Conservation (phyloP, 1,140 invertebrate genomes). For the Brachionus plicatilis region DNA sequence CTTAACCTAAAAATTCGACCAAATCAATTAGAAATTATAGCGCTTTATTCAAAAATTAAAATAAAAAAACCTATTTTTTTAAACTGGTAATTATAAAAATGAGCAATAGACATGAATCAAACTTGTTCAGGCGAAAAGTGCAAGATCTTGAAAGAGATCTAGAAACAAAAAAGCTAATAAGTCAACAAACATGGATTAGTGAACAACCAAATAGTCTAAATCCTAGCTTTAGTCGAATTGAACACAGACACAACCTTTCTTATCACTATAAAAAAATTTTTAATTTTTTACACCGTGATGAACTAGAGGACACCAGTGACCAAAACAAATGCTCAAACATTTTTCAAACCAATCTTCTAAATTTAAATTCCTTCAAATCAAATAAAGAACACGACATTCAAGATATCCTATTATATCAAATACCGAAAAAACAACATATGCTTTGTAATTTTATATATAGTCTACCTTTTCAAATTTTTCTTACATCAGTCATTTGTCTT, state of each 20-base stretch:
- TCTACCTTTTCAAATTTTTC: slow-evolving; percentile 13
- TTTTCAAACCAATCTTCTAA: neutral
- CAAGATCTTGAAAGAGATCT: neutral
- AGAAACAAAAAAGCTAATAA: slow-evolving; percentile 3
- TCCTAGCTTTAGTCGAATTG: neutral
- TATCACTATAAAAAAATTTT: slow-evolving; percentile 31
- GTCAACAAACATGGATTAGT: neutral
- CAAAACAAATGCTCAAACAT: neutral
- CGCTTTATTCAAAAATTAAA: neutral
- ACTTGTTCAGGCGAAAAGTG: neutral
- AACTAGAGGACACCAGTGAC: neutral
- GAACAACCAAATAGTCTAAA: neutral
- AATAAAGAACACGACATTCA: neutral
- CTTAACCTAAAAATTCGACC: neutral
- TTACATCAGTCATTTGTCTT: neutral
- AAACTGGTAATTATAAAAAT: neutral
- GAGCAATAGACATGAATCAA: neutral
- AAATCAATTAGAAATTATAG: neutral
- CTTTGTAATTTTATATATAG: slow-evolving; percentile 5
- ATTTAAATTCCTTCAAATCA: neutral
- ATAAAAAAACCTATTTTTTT: neutral
- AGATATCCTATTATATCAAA: neutral
- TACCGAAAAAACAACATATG: neutral
- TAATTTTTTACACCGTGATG: neutral
- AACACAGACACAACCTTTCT: neutral